Base-by-base conservation (phyloP, 2,797 vertebrate species). In the Pangasius sanitwongsei region DNA sequence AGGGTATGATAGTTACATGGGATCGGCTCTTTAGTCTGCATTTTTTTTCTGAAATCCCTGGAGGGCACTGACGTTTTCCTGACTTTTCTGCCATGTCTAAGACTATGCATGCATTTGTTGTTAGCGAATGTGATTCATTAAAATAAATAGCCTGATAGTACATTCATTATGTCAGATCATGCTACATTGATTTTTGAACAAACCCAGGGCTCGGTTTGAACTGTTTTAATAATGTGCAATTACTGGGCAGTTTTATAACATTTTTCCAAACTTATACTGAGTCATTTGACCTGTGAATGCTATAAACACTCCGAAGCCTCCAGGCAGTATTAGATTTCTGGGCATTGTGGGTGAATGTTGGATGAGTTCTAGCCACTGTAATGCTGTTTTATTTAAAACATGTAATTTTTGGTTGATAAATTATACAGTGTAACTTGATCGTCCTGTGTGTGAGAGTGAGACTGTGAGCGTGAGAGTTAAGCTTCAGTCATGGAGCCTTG, bases 381-480 rank as follows among this genome's bases (percentile, higher is more conserved):
- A 82, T 86, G 78, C 57, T 89, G 85, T 80, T 85, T 86, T 89
- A 85, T 37, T 65, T 85, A 69, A 85, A 88, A 84, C 83, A 85
- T 80, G 72, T 70, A 70, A 89, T 89, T 87, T 89, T 69, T 87
- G 57, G 59, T 78, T 69, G 41, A 89, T 78, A 67, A 84, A 85
- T 85, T 88, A 65, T 90, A 65, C 83, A 67, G 53, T 50, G 70
- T 65, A 69, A 89, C 48, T 74, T 74, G 41, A 89, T 63, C 55
- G n/a, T 44, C 25, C 44, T 67, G 69, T 83, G 83, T 50, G 34
- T 87, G 20, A 75, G 23, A 83, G 34, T 50, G 72, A 37, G 59
- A 55, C 57, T 83, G 48, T 67, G 85, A 83, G 57, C 63, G 28
- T 82, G 85, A 44, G 74, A 50, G 41, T 41, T 72, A 77, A 41